These are phyloP conservation scores for Nasonia longicornis DNA, from an alignment of 1,140 invertebrate genomes.

Conservation along the genomic window DNA sequence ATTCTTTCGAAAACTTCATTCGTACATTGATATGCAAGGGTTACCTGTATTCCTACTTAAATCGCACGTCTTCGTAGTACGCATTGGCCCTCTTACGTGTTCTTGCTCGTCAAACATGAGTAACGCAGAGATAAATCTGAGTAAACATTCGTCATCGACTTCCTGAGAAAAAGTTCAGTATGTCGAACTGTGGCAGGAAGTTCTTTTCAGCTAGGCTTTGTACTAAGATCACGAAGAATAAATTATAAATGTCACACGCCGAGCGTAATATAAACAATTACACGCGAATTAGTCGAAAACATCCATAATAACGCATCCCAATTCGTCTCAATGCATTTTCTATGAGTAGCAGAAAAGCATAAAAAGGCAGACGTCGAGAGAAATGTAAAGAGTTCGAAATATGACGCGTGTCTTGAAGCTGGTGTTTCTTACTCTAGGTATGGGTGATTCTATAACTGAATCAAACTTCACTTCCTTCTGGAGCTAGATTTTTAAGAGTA, in stretches of 20 bases:
- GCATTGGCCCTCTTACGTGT: not conserved
- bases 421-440: not conserved
- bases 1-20: too few species aligned
- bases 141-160: constrained; percentile 13
- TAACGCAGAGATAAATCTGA: constrained; percentile 20
- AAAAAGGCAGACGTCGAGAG: not conserved
- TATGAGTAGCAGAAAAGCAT: not conserved
- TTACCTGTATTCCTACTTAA: not conserved
- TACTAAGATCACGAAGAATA: not conserved
- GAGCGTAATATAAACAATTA: not conserved
- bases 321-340: constrained; percentile 3
- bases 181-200: not conserved
- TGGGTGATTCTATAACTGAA: not conserved
- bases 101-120: constrained; percentile 4
- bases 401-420: not conserved
- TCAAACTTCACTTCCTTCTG: not conserved
- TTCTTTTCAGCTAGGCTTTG: not conserved
- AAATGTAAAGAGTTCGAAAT: not conserved
- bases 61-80: too few species aligned
- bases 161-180: not conserved
- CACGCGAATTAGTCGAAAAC: not conserved
- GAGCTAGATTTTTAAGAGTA: not conserved
- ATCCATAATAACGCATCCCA: not conserved
- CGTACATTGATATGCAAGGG: too few species aligned
- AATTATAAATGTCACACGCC: not conserved